Percentiles rank a stretch among this genome's conserved stretches.
Evolutionary conservation across 2,113 vertebrate genomes (phyloP).

Genomic region (Tauraco erythrolophus): DNA sequence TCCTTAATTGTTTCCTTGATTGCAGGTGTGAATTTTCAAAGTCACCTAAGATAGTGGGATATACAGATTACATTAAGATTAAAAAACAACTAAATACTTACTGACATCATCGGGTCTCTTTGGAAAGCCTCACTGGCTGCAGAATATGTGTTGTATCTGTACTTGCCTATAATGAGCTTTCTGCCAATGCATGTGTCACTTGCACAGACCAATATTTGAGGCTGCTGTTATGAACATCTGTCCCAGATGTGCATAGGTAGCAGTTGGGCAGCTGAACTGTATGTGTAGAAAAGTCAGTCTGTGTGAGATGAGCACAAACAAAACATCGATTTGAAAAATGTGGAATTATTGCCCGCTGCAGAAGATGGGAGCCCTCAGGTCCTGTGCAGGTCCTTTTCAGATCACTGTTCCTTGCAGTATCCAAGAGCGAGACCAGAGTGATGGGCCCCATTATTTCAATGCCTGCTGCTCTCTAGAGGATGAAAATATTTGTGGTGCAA

Average conservation of each 20-base stretch:
- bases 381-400: background rate
- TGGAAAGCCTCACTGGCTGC: background rate
- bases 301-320: background rate
- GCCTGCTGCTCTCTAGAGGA: background rate
- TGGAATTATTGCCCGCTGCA: background rate
- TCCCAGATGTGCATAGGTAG: background rate
- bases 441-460: background rate
- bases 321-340: background rate
- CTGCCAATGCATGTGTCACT: rapidly evolving
- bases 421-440: background rate
- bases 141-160: background rate
- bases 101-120: background rate
- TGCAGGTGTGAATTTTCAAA: background rate
- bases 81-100: background rate
- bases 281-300: background rate
- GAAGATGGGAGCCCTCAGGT: background rate
- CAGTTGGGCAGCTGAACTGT: background rate
- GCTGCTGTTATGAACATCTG: background rate
- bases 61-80: background rate
- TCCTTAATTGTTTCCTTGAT: background rate
- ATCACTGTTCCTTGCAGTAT: background rate
- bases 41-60: background rate
- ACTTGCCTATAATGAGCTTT: background rate
- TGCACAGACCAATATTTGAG: background rate
- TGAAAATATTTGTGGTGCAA: background rate